Evolutionary conservation across 2,888 invertebrate genomes (phyloP).

Genomic region (Melanostoma mellinum): DNA sequence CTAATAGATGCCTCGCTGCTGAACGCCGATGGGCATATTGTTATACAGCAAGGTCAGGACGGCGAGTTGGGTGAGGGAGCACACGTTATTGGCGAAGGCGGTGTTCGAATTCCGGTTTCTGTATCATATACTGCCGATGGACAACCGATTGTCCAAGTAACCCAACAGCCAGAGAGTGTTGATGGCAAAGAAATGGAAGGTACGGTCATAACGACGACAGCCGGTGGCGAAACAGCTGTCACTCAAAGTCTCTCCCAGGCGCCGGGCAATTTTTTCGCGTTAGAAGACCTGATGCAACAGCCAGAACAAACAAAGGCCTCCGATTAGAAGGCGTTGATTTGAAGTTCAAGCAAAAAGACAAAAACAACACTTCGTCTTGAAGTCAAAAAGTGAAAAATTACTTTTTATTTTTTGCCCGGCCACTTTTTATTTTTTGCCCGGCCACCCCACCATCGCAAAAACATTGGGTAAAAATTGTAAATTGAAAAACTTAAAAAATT

Average conservation of each 20-base stretch:
- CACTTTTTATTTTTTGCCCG: constrained; percentile 13
- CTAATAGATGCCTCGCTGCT: constrained; percentile 81
- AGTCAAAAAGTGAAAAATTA: constrained; percentile 10
- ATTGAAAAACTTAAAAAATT: constrained; percentile 31
- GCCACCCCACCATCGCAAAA: constrained; percentile 21
- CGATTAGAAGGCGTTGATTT: constrained; percentile 32
- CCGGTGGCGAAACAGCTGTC: constrained; percentile 74
- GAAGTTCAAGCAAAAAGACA: neutral
- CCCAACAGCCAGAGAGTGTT: constrained; percentile 78
- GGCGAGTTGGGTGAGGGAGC: constrained; percentile 80
- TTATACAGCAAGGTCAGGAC: constrained; percentile 81
- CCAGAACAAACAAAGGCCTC: constrained; percentile 66
- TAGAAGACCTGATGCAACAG: constrained; percentile 79
- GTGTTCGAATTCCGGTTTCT: constrained; percentile 82
- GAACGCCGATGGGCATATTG: constrained; percentile 81
- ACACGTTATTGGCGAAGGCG: constrained; percentile 82
- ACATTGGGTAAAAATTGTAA: constrained; percentile 41
- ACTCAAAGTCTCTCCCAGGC: constrained; percentile 74
- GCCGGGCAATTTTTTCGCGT: constrained; percentile 77
- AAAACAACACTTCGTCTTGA: constrained; percentile 11
- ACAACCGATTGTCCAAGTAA: constrained; percentile 81
- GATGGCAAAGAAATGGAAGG: constrained; percentile 75
- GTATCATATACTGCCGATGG: constrained; percentile 81
- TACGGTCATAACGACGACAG: constrained; percentile 65
- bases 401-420: constrained; percentile 8